Percentiles rank a stretch among this genome's conserved stretches.
Evolutionary conservation across 2,113 vertebrate species (phyloP).

Genomic region (Podarcis raffonei): DNA sequence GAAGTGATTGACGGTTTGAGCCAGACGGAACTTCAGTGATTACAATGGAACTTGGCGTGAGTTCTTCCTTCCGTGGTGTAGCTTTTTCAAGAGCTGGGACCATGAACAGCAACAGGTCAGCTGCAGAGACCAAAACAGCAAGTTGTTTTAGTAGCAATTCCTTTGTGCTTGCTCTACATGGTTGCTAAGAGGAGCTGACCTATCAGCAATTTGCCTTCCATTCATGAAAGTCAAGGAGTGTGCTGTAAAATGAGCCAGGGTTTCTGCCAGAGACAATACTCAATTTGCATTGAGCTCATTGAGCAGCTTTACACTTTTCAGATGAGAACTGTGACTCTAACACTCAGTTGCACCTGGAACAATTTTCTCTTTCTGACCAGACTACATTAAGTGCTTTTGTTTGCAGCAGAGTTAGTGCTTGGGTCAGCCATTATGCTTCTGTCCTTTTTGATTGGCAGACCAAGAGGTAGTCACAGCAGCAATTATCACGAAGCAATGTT

Average conservation of each 20-base stretch:
- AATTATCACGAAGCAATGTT: background rate
- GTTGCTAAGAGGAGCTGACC: background rate
- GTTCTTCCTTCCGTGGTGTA: background rate
- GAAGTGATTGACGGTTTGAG: background rate
- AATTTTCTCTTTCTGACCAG: background rate
- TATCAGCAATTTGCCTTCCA: background rate
- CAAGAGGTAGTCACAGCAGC: background rate
- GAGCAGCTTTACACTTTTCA: background rate
- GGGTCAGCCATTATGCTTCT: background rate
- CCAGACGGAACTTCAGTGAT: background rate
- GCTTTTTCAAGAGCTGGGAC: background rate
- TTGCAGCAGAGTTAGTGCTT: background rate
- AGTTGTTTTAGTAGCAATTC: background rate
- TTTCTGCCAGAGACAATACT: background rate
- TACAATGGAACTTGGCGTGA: background rate
- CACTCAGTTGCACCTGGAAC: background rate
- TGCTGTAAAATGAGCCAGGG: background rate
- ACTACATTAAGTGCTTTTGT: background rate
- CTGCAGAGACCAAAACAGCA: background rate
- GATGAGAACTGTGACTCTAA: background rate
- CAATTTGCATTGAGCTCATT: background rate
- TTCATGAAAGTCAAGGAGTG: conserved; percentile 7
- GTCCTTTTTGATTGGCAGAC: background rate
- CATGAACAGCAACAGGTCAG: background rate
- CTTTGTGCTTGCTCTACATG: background rate